Evolutionary conservation across 2,888 invertebrate species (phyloP), one percentile per base, ranked within the genome.

Genomic region (Diaphora mendica): DNA sequence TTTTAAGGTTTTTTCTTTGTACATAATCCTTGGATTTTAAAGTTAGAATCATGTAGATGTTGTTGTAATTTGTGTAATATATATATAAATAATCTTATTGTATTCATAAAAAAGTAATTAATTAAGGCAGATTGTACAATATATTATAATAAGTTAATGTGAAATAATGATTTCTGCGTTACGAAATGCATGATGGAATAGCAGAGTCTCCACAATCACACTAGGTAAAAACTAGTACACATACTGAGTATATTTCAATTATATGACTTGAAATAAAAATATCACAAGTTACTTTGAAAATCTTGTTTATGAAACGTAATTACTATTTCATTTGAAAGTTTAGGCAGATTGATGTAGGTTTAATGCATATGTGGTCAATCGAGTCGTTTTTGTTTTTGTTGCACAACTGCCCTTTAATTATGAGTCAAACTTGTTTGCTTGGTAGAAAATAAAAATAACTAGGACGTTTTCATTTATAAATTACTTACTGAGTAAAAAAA

Each of bases 1-100:
- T 74, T 48, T 62, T 33, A 66, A 64, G 23, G n/a, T 33, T 33
- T 44, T 62, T 74, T 70, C 48, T 66, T 26, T n/a, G 42, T 55
- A 65, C 35, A 71, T 59, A n/a, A 35, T 39, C 33, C 11, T 17
- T 48, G 68, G 17, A 48, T 20, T 51, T 44, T 62, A 62, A 62
- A 62, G 30, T 30, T 15, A 30, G 30, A 26, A 59, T n/a, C 26
- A 26, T 15, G 2, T 59, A 3, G 26, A 4, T 30, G 11, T 30
- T 59, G 59, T 26, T 26, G 26, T 15, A 26, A 15, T 59, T 11
- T 59, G 11, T 59, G n/a, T 20, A 48, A 7, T 48, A 48, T 51
- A 48, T 51, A 23, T 51, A 9, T 51, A 23, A 48, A 51, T 23
- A 51, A 51, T 48, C 7, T 20, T 20, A 20, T 48, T 48, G 20